phyloP scores from a whole-genome alignment of 2,113 vertebrate species.

The Cairina moschata region DNA sequence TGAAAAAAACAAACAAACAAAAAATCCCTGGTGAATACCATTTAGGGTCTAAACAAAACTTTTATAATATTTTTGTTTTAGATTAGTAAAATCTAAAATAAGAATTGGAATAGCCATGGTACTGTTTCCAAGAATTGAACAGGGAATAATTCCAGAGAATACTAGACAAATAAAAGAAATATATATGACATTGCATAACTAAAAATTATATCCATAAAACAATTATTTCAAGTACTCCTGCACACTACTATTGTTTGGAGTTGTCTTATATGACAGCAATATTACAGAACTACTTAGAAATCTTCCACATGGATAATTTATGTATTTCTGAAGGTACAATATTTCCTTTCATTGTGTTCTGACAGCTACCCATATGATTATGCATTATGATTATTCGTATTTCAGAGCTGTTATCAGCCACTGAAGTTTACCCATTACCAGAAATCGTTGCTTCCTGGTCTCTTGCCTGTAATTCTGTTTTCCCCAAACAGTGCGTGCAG shows the following conservation, averaged over 20 bases:
- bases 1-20: not conserved
- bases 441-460: slow-evolving; percentile 3
- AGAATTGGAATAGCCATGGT: not conserved
- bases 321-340: slow-evolving; percentile 19
- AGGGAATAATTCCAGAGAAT: not conserved
- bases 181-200: not conserved
- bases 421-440: not conserved
- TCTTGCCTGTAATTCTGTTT: slow-evolving; percentile 38
- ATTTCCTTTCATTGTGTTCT: slow-evolving; percentile 55
- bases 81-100: not conserved
- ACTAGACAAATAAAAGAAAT: not conserved
- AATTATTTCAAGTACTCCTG: slow-evolving; percentile 7
- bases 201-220: slow-evolving; percentile 1
- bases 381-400: slow-evolving; percentile 23
- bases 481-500: slow-evolving; percentile 22
- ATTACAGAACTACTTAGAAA: slow-evolving; percentile 35
- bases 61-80: not conserved
- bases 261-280: slow-evolving; percentile 4
- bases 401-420: slow-evolving; percentile 30
- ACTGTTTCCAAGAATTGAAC: not conserved
- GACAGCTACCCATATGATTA: slow-evolving; percentile 32
- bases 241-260: not conserved
- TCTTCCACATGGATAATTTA: slow-evolving; percentile 30
- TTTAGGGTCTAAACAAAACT: not conserved
- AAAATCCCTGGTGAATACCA: not conserved